Conservation (phyloP, 1,140 invertebrate genomes). For the Zaprionus lachaisei region DNA sequence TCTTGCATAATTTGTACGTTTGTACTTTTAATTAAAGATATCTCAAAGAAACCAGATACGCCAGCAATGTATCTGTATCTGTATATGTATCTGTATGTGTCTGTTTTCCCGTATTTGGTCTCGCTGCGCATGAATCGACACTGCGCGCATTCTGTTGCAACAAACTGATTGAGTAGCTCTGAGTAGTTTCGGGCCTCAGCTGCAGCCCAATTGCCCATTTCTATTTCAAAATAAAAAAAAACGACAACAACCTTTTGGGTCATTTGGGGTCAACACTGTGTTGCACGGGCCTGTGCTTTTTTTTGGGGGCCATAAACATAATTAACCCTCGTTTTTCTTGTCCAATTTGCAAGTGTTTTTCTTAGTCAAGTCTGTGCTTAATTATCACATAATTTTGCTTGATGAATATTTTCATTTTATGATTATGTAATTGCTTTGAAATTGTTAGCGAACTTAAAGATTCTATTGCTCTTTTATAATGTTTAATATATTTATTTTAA, state of each 20-base stretch:
- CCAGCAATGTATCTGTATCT: neutral
- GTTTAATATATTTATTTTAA: neutral
- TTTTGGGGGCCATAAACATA: slow-evolving; percentile 16
- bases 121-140: slow-evolving; percentile 19
- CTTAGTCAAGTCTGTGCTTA: slow-evolving; percentile 6
- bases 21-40: slow-evolving; percentile 81
- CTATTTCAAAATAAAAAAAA: slow-evolving; percentile 1
- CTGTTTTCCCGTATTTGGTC: slow-evolving; percentile 60
- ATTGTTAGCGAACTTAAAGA: neutral
- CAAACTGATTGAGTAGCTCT: slow-evolving; percentile 7
- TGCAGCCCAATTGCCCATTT: slow-evolving; percentile 21
- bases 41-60: slow-evolving; percentile 43
- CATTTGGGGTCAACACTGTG: slow-evolving; percentile 22
- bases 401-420: slow-evolving; percentile 9
- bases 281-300: neutral
- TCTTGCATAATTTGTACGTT: slow-evolving; percentile 80
- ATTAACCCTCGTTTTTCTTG: slow-evolving; percentile 31
- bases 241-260: slow-evolving; percentile 6
- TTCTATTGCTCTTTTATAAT: slow-evolving; percentile 4
- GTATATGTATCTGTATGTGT: slow-evolving; percentile 8
- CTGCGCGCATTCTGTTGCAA: slow-evolving; percentile 10
- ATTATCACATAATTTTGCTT: slow-evolving; percentile 27
- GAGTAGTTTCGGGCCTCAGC: neutral
- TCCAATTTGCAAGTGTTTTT: slow-evolving; percentile 32
- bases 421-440: neutral